Evolutionary conservation across 2,888 invertebrate genomes (phyloP), one percentile per base, ranked within the genome.

Genomic region (Drosophila anomalata): DNA sequence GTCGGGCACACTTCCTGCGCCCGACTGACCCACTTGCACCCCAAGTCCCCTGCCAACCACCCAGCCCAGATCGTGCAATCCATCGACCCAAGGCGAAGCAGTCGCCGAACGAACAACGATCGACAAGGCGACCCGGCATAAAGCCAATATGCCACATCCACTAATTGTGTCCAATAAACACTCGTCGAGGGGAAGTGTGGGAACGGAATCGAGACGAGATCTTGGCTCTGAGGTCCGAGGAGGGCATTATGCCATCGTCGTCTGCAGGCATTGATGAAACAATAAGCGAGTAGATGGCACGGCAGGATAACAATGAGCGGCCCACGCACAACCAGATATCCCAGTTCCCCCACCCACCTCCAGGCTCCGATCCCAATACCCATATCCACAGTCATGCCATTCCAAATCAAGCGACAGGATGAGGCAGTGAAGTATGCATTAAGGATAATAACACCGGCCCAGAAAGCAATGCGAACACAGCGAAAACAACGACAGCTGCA

Each of bases 401-500:
- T 62, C 61, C 56, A 66, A 50, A 54, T 14, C 33, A 41, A 72
- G 77, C 75, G 73, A 77, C 74, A 87, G 85, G 85, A 81, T 86
- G 81, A 79, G 75, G 87, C 78, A 84, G 73, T 88, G 84, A 80
- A 88, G 84, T 86, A 86, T 84, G 88, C 86, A 87, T 87, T 82
- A 83, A 83, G 88, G 87, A 89, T 83, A 83, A 86, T 80, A 85
- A 79, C 88, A 82, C 73, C 80, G 76, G 75, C 65, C 88, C 84
- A 87, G 79, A 87, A 84, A 88, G 87, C 76, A 73, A 72, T 60
- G 67, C 74, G 61, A 65, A 26, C 54, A 46, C 53, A 56, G 66
- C 85, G 76, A 76, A 84, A 88, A 88, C 76, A 89, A 77, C 87
- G 89, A 88, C 90, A 90, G 90, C 90, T 90, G 90, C 90, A 90